A percentile compares a stretch with the other conserved stretches of the same genome.
These are phyloP conservation scores for Ancistrus triradiatus DNA, from an alignment of 2,113 vertebrate species.

Conservation along the genomic window DNA sequence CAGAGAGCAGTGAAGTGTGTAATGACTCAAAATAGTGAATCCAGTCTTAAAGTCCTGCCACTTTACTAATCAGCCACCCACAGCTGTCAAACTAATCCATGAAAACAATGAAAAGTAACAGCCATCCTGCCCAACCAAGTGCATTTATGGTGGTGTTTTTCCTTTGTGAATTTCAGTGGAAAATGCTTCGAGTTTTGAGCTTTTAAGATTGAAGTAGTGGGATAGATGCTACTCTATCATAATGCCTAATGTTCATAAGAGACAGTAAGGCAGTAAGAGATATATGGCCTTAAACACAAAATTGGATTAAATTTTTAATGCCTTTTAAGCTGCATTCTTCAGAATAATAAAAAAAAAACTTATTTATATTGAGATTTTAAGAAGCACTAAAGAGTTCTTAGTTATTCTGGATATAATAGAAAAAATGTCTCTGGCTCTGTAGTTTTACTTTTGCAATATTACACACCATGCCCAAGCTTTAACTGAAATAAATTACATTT, in stretches of 20 bases:
- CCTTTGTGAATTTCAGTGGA: neutral
- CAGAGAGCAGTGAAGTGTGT: no score
- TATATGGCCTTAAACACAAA: constrained; percentile 4
- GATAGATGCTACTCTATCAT: neutral
- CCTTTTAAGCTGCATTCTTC: no score
- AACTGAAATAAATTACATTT: constrained; percentile 62
- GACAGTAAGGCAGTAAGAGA: constrained; percentile 11
- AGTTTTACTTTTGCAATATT: no score
- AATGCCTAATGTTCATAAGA: constrained; percentile 19
- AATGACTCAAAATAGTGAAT: no score
- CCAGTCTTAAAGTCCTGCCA: no score
- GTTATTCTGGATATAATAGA: no score
- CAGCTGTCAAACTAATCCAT: constrained; percentile 27
- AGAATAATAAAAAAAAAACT: no score
- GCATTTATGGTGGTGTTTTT: constrained; percentile 26
- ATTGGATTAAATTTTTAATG: constrained; percentile 2
- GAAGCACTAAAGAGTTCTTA: no score
- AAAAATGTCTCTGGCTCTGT: no score
- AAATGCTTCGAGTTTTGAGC: constrained; percentile 8
- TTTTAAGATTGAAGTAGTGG: constrained; percentile 1
- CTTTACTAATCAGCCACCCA: constrained; percentile 16
- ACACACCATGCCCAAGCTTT: constrained; percentile 51
- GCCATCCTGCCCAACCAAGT: neutral
- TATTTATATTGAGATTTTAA: no score
- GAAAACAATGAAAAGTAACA: constrained; percentile 30